Base-by-base conservation (phyloP, 2,797 vertebrate genomes). In the Brachymystax lenok region DNA sequence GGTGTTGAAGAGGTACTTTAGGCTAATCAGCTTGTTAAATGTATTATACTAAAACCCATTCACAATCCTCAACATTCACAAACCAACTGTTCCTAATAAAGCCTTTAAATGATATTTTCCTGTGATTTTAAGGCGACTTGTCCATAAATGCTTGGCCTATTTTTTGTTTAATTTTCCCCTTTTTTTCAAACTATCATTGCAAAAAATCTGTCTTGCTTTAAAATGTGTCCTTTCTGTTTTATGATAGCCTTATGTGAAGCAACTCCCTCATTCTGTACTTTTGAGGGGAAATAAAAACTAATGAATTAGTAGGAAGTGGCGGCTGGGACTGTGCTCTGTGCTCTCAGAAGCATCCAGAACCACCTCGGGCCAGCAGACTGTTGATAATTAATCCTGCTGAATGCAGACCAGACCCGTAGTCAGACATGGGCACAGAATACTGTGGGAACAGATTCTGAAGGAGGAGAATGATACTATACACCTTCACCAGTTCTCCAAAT, bases 321-420 rank as follows among this genome's bases (percentile, higher is more conserved):
- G 74, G 74, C 71, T 59, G 56, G 17, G 14, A 77, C 27, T 27
- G 74, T 77, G 68, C 54, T 51, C 69, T 78, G 81, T 81, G 79
- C 74, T 80, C 77, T 82, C 30, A 12, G 76, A 80, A 61, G 69
- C 77, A 83, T 76, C 77, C 76, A 77, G 72, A 79, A 80, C 74
- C 73, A 74, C 82, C 77, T 74, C 66, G 73, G 84, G 76, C 75
- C 71, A 82, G 78, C 74, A 81, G 68, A 87, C 80, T 82, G 84
- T 81, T 78, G 80, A 82, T 83, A 74, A 88, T 84, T 79, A 77
- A 79, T 86, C 79, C 81, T 76, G 77, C 79, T 83, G 73, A 81
- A 86, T 74, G 71, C 76, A 77, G 77, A 85, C 73, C 50, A 66
- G 46, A 71, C 51, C 64, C 63, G 28, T 64, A 67, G 77, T 74